These are phyloP conservation scores for Trichogramma evanescens DNA, from an alignment of 2,888 invertebrate genomes.

Conservation along the genomic window DNA sequence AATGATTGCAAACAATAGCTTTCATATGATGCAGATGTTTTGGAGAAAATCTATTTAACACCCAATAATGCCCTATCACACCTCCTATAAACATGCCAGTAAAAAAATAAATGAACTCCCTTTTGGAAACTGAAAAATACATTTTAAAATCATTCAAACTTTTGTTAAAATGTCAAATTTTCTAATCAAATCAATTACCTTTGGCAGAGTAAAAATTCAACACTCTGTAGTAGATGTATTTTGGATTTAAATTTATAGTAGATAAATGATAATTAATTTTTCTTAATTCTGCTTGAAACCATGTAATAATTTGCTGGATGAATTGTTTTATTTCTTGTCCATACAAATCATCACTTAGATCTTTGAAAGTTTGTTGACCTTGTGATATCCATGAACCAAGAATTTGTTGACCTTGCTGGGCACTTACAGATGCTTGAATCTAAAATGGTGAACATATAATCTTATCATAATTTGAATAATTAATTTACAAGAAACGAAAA, in stretches of 20 bases:
- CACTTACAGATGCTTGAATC: constrained; percentile 33
- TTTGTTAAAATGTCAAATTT: not conserved
- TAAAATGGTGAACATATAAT: constrained; percentile 13
- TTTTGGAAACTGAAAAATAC: constrained; percentile 43
- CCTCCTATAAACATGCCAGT: constrained; percentile 47
- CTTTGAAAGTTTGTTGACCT: constrained; percentile 27
- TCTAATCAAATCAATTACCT: constrained; percentile 20
- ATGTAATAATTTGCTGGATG: constrained; percentile 25
- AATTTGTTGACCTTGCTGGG: constrained; percentile 37
- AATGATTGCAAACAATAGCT: constrained; percentile 48
- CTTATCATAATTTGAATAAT: not conserved
- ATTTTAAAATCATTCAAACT: not conserved
- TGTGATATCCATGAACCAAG: constrained; percentile 28
- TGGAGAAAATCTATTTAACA: constrained; percentile 38
- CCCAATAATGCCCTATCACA: constrained; percentile 46
- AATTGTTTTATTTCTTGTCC: constrained; percentile 31
- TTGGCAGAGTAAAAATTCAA: constrained; percentile 25
- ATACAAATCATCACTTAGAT: constrained; percentile 29
- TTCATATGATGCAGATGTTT: constrained; percentile 47
- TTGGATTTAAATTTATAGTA: constrained; percentile 29
- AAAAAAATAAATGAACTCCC: constrained; percentile 46
- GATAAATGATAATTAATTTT: constrained; percentile 23
- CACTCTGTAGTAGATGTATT: constrained; percentile 28
- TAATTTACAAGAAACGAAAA: not conserved
- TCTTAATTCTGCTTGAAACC: constrained; percentile 31